Base-by-base conservation (phyloP, 64 coral and sea anemone species). In the Pocillopora damicornis region DNA sequence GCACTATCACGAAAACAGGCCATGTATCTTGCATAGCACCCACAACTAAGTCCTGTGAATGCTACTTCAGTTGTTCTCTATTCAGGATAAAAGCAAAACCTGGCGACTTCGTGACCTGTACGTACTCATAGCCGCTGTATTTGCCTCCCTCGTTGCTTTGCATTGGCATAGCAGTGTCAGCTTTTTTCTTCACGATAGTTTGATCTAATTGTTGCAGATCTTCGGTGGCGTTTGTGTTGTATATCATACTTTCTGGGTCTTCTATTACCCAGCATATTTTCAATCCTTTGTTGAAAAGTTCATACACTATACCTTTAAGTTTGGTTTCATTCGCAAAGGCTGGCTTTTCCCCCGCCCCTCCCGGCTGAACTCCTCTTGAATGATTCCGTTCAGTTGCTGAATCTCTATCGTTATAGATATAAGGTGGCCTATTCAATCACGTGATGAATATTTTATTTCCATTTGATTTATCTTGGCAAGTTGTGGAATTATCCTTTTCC, bases 11-110 rank as follows among this genome's bases (percentile, higher is more conserved):
- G 58, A 82, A 22, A 22, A 82, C 59, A 1, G 80, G 80, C 80
- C 80, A 82, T 13, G 80, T 82, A 63, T 82, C 36, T 23, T 82
- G 34, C 59, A 82, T 61, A 60, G 35, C 63, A n/a, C 63, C 23
- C 26, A 63, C 30, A 15, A 82, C 80, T 58, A 15, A 22, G 1
- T 63, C 42, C 30, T 58, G 58, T 63, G 35, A 63, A 34, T 67
- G 59, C 22, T 63, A 22, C 13, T 7, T 0, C 14, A 30, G 34
- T 82, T 67, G 25, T 56, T 82, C 15, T 67, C 30, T 63, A 23
- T 82, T 35, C 25, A 61, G 23, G 8, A 82, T 82, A 58, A 82
- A 67, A 6, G 62, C 63, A 34, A 82, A 23, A 82, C 80, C 80
- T 67, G 80, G 80, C 59, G 80, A 82, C 14, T 67, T 82, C 80